A percentile compares a stretch with the other conserved stretches of the same genome.
Evolutionary conservation across 2,888 invertebrate genomes (phyloP).

Genomic region (Laspeyria flexula): DNA sequence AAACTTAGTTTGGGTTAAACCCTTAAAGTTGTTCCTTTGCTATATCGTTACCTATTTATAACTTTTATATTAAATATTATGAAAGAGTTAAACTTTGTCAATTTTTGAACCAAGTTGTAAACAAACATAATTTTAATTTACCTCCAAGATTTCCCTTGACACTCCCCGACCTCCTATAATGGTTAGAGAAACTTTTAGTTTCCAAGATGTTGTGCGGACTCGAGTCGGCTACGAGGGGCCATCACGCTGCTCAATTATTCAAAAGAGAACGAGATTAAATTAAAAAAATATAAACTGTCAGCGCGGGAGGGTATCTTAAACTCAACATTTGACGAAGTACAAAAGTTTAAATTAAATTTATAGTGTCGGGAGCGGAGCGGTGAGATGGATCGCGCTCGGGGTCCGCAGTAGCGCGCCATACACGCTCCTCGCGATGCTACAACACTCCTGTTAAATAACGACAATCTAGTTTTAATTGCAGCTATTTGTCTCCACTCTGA

Average conservation of each 20-base stretch:
- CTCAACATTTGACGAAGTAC: slow-evolving; percentile 65
- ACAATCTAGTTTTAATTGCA: slow-evolving; percentile 71
- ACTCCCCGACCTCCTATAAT: slow-evolving; percentile 54
- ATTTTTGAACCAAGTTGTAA: slow-evolving; percentile 38
- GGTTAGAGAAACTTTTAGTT: slow-evolving; percentile 62
- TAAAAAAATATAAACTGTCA: slow-evolving; percentile 63
- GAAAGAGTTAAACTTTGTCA: slow-evolving; percentile 30
- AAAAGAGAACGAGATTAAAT: slow-evolving; percentile 65
- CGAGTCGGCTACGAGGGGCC: slow-evolving; percentile 47
- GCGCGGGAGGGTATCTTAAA: slow-evolving; percentile 49
- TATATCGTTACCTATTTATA: slow-evolving; percentile 25
- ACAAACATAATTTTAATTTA: slow-evolving; percentile 47
- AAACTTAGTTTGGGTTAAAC: slow-evolving; percentile 13
- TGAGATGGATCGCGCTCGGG: slow-evolving; percentile 52
- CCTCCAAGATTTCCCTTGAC: slow-evolving; percentile 71
- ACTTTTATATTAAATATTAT: slow-evolving; percentile 26
- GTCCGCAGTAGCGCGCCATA: neutral
- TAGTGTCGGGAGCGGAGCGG: slow-evolving; percentile 49
- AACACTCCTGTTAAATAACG: slow-evolving; percentile 60
- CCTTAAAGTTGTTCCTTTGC: slow-evolving; percentile 8
- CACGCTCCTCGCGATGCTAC: slow-evolving; percentile 6
- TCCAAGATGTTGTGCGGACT: slow-evolving; percentile 40
- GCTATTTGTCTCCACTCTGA: slow-evolving; percentile 58
- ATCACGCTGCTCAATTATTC: slow-evolving; percentile 42
- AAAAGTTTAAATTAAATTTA: slow-evolving; percentile 78